These are phyloP conservation scores for Phenganax stokvisi DNA, from an alignment of 92 coral and sea anemone species.

Conservation along the genomic window DNA sequence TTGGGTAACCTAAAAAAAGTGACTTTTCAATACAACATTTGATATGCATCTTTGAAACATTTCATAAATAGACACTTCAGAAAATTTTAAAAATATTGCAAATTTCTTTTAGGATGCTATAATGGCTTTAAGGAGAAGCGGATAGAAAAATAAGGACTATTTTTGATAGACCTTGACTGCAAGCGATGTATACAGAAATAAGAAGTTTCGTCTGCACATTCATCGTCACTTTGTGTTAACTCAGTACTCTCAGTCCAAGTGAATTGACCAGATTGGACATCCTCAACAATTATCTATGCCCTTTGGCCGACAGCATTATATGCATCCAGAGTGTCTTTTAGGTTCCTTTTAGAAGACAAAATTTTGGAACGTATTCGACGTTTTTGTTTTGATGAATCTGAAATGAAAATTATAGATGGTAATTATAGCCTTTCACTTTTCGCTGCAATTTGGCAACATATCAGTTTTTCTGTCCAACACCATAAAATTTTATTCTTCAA, in stretches of 20 bases:
- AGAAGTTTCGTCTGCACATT: too few species aligned
- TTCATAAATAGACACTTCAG: not conserved
- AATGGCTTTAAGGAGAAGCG: too few species aligned
- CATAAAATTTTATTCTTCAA: too few species aligned
- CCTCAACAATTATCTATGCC: conserved; percentile 16
- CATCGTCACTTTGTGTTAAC: not conserved
- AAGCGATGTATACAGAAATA: too few species aligned
- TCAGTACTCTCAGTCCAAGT: conserved; percentile 30
- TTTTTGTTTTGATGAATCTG: conserved; percentile 47
- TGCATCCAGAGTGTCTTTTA: conserved; percentile 5
- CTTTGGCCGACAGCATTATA: conserved; percentile 28
- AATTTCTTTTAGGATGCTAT: not conserved
- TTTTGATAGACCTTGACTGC: too few species aligned
- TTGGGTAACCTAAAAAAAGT: conserved; percentile 20
- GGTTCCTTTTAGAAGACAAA: conserved; percentile 20
- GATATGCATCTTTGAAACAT: not conserved
- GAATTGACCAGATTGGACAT: conserved; percentile 31
- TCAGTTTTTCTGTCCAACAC: too few species aligned
- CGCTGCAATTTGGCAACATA: too few species aligned
- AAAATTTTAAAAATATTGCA: not conserved
- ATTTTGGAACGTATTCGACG: conserved; percentile 36
- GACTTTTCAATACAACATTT: too few species aligned
- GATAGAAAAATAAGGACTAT: too few species aligned
- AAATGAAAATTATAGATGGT: not conserved
- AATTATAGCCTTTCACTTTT: too few species aligned